phyloP scores from a whole-genome alignment of 37 sponge, comb jelly and placozoan genomes.

The Oscarella lobularis region DNA sequence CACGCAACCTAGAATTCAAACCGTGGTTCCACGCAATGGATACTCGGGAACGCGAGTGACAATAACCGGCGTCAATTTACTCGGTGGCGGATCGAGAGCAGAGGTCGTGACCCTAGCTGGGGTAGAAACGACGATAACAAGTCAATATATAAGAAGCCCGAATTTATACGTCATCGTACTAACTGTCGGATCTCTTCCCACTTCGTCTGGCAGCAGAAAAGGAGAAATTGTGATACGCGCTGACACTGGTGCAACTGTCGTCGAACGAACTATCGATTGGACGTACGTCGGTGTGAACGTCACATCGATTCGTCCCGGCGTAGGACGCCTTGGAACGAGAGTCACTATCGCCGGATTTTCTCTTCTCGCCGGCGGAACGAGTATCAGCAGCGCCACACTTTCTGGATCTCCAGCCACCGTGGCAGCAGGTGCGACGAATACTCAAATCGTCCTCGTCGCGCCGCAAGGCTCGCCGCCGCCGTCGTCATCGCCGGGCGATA shows the following conservation, averaged over 20 bases:
- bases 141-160: background rate
- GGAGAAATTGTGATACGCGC: background rate
- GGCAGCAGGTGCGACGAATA: background rate
- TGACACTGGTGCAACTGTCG: background rate
- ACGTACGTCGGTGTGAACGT: background rate
- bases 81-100: conserved; percentile 35
- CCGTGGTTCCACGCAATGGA: conserved; percentile 32
- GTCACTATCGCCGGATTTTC: conserved; percentile 13
- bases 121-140: conserved; percentile 7
- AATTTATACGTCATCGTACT: no score
- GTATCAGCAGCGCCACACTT: conserved; percentile 7
- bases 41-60: conserved; percentile 18
- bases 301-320: background rate
- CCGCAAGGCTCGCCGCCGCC: background rate
- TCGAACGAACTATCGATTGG: background rate
- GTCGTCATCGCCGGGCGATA: background rate
- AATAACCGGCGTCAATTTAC: conserved; percentile 29
- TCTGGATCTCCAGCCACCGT: background rate
- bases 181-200: background rate
- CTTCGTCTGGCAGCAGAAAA: background rate
- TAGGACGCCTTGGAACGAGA: background rate
- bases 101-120: conserved; percentile 23
- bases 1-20: conserved; percentile 6
- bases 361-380: conserved; percentile 39
- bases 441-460: background rate